Evolutionary conservation across 2,888 invertebrate species (phyloP).

Genomic region (Drosophila nigricruria): DNA sequence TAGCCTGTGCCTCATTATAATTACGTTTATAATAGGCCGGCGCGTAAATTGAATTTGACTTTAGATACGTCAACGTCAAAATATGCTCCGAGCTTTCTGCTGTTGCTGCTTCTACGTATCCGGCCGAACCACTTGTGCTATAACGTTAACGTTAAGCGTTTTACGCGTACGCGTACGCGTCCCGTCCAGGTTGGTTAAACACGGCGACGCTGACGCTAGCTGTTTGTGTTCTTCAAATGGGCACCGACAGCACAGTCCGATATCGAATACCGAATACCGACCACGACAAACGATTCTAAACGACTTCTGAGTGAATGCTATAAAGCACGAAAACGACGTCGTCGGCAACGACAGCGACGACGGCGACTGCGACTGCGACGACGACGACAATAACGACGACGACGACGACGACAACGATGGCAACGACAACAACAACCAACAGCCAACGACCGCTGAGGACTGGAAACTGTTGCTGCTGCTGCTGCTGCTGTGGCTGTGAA

Average conservation of each 20-base stretch:
- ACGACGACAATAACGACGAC: conserved; percentile 23
- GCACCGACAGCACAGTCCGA: conserved; percentile 60
- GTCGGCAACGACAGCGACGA: conserved; percentile 51
- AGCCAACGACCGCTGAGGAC: conserved; percentile 57
- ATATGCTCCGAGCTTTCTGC: conserved; percentile 20
- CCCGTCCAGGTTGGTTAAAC: conserved; percentile 33
- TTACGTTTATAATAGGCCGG: conserved; percentile 66
- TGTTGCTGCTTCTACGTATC: conserved; percentile 28
- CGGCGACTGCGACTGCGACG: conserved; percentile 36
- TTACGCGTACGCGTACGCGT: conserved; percentile 58
- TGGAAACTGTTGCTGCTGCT: conserved; percentile 60
- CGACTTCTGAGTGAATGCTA: conserved; percentile 80
- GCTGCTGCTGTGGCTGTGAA: conserved; percentile 62
- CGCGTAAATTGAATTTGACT: conserved; percentile 70
- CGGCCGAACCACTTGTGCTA: conserved; percentile 44
- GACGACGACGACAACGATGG: conserved; percentile 32
- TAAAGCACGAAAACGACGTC: conserved; percentile 78
- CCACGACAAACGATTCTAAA: conserved; percentile 80
- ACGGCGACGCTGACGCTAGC: conserved; percentile 46
- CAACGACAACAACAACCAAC: conserved; percentile 50
- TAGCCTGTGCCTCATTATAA: conserved; percentile 70
- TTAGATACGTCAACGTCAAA: conserved; percentile 50
- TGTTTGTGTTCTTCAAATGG: conserved; percentile 54
- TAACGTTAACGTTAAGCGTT: conserved; percentile 17
- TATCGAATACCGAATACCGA: conserved; percentile 78